Evolutionary conservation across 2,888 invertebrate genomes (phyloP).

Genomic region (Mechanitis messenoides): DNA sequence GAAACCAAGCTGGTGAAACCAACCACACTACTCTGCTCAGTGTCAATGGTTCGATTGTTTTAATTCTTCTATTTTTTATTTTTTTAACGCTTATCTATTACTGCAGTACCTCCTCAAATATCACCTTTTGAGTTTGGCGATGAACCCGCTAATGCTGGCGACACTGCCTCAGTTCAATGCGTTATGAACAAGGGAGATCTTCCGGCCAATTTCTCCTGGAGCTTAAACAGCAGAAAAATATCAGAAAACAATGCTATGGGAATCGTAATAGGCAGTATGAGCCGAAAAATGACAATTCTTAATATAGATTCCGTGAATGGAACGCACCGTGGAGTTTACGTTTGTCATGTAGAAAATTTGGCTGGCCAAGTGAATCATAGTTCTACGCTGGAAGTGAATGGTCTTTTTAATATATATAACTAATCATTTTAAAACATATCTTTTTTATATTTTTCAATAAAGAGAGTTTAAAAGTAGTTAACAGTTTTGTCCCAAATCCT

Average conservation of each 20-base stretch:
- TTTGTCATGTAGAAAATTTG: conserved; percentile 82
- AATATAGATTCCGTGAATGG: conserved; percentile 82
- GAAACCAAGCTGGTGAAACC: conserved; percentile 78
- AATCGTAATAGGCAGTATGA: conserved; percentile 79
- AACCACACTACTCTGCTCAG: conserved; percentile 77
- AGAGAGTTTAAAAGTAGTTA: conserved; percentile 28
- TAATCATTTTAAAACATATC: too few species aligned
- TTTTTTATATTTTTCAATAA: conserved; percentile 10
- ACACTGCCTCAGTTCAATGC: conserved; percentile 83
- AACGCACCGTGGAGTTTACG: conserved; percentile 84
- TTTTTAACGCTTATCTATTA: conserved; percentile 45
- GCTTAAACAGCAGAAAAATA: conserved; percentile 73
- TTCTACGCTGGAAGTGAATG: conserved; percentile 83
- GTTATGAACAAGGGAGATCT: conserved; percentile 86
- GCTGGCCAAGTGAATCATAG: conserved; percentile 82
- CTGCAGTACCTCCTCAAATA: conserved; percentile 81
- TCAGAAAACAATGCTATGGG: conserved; percentile 73
- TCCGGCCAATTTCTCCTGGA: conserved; percentile 86
- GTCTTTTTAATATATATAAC: conserved; percentile 55
- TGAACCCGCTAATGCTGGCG: conserved; percentile 83
- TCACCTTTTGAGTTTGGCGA: conserved; percentile 81
- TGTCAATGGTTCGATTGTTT: conserved; percentile 75
- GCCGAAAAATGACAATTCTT: conserved; percentile 79
- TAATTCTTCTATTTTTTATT: conserved; percentile 32
- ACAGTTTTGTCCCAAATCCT: conserved; percentile 86